These are phyloP conservation scores for Platichthys flesus DNA, from an alignment of 2,113 vertebrate genomes.

Conservation along the genomic window DNA sequence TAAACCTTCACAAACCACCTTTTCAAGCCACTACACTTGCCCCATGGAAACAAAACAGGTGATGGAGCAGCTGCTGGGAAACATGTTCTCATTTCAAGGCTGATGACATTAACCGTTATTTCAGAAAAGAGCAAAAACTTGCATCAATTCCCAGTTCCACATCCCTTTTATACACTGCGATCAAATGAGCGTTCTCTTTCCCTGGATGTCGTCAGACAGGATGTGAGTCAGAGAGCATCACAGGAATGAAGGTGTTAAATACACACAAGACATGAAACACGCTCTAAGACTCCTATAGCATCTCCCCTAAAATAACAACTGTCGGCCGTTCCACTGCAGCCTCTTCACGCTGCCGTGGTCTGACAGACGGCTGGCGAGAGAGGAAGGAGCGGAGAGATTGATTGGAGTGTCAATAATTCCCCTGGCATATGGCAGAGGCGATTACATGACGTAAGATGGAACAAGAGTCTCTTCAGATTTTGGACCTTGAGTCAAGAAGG, in stretches of 20 bases:
- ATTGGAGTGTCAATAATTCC: slow-evolving; percentile 50
- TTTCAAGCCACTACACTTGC: slow-evolving; percentile 6
- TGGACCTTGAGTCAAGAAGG: neutral
- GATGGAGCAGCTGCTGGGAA: slow-evolving; percentile 14
- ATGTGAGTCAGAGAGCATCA: slow-evolving; percentile 16
- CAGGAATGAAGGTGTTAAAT: neutral
- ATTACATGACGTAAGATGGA: slow-evolving; percentile 37
- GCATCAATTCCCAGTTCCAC: slow-evolving; percentile 11
- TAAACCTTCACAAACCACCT: neutral
- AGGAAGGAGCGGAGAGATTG: slow-evolving; percentile 21
- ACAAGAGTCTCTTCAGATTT: slow-evolving; percentile 25
- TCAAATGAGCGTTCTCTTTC: slow-evolving; percentile 21
- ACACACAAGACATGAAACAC: neutral
- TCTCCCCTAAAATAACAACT: slow-evolving; percentile 11
- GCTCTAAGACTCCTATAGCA: neutral
- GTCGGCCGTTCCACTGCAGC: slow-evolving; percentile 13
- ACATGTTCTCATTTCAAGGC: neutral
- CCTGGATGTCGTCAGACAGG: slow-evolving; percentile 17
- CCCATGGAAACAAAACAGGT: slow-evolving; percentile 17
- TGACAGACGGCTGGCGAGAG: slow-evolving; percentile 19
- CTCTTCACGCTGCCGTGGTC: slow-evolving; percentile 24
- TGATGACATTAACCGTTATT: neutral
- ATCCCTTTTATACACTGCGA: slow-evolving; percentile 17
- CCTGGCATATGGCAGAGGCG: slow-evolving; percentile 37
- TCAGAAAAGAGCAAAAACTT: slow-evolving; percentile 14